Evolutionary conservation across 2,113 vertebrate genomes (phyloP), one percentile per base, ranked within the genome.

Genomic region (Lophochroa leadbeateri): DNA sequence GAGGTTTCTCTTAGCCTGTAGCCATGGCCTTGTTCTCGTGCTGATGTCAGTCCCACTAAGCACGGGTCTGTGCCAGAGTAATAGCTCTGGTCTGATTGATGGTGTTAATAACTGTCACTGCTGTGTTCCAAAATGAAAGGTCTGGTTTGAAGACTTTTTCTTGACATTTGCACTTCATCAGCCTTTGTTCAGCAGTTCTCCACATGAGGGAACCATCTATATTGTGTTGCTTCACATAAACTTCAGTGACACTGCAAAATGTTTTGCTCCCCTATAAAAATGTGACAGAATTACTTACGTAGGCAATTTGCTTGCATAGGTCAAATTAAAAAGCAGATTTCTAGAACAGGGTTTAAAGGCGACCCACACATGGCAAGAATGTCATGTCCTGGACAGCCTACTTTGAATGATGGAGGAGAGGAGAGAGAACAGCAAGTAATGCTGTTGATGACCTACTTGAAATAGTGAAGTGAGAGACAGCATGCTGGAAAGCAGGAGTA

Each of bases 101-200:
- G 88, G 83, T 96, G 91, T 96, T 97, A 94, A 95, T 96, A 97
- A 96, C 95, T 96, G 95, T 96, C 96, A 96, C 65, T 2, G 58
- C 92, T 41, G 49, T 91, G 91, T 46, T 95, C 94, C 77, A 47
- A 80, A 94, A 92, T 91, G 92, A 95, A 95, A 96, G 95, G 92
- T 96, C 95, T 97, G 89, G 58, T 97, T 89, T 92, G 92, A 94
- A 90, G 92, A 95, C 86, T 96, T 94, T 92, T 76, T 92, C 91
- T 89, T 95, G 94, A 94, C 94, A 82, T 91, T 94, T 96, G 92
- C 89, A 94, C 95, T 97, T 96, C 86, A 95, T 97, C 95, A 96
- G 88, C 94, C 91, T 96, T 96, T 95, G 89, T 96, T 96, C 94
- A 92, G 96, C 96, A 94, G 53, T 92, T 96, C 92, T 82, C 77